Base-by-base conservation (phyloP, 30 jellyfish, hydroid and myxozoan species). In the Clytia hemisphaerica region DNA sequence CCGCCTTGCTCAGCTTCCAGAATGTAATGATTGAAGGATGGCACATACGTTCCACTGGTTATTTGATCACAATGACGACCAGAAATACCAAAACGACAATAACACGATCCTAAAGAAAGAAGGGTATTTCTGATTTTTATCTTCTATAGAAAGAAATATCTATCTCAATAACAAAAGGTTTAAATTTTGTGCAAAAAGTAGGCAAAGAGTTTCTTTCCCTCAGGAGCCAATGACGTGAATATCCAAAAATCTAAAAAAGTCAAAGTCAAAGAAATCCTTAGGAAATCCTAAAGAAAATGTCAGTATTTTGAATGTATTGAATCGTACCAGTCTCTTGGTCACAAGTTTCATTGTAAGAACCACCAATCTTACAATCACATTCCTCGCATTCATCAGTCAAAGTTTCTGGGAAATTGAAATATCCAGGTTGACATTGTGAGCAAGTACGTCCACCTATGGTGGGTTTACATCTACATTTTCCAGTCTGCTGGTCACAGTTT, bases 281-380 rank as follows among this genome's bases (percentile, higher is more conserved):
- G 65, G 66, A 14, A 51, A 51, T 31, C 28, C n/a, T n/a, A n/a
- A n/a, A n/a, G n/a, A n/a, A n/a, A n/a, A n/a, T n/a, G n/a, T n/a
- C n/a, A n/a, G n/a, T n/a, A n/a, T n/a, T n/a, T n/a, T n/a, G n/a
- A n/a, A n/a, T n/a, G n/a, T n/a, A n/a, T n/a, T n/a, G n/a, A n/a
- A n/a, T n/a, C 71, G 45, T 75, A 76, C 95, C 95, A 1, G 70
- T 50, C 9, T 69, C 61, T 49, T 70, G 46, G 58, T 70, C 71
- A 59, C 95, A 84, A 12, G 49, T 30, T 9, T 84, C 60, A 38
- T 57, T 65, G 33, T 45, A 44, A 10, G 95, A 75, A 4, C 95
- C 95, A 19, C 95, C 95, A 21, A 22, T 40, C 33, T 75, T 57
- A 63, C 95, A 84, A 4, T 33, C 26, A 34, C 95, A 84, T 25